phyloP scores from a whole-genome alignment of 1,140 invertebrate species.

The Listronotus bonariensis region DNA sequence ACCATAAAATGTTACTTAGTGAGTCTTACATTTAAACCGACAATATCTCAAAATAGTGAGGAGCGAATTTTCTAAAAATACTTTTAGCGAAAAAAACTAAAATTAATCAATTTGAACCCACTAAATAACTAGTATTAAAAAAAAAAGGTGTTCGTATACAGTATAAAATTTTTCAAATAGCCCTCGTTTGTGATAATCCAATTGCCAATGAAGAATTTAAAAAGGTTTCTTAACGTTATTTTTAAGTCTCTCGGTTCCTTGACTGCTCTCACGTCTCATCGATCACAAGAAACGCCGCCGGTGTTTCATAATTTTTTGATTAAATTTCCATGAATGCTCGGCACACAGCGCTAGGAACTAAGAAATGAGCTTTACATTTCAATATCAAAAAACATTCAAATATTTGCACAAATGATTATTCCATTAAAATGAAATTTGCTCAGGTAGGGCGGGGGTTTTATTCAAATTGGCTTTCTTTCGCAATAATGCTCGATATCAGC shows the following conservation, averaged over 20 bases:
- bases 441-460: constrained; percentile 52
- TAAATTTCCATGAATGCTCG: constrained; percentile 54
- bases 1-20: no score
- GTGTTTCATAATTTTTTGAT: constrained; percentile 55
- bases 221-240: no score
- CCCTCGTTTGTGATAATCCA: no score
- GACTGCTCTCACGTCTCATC: constrained; percentile 33
- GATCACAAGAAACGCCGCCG: constrained; percentile 41
- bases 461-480: constrained; percentile 46
- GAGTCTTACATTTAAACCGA: no score
- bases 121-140: no score
- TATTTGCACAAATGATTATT: constrained; percentile 58
- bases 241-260: neutral
- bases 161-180: no score
- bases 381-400: constrained; percentile 57
- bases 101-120: no score
- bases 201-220: no score
- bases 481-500: constrained; percentile 31
- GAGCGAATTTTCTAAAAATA: no score
- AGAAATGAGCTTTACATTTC: constrained; percentile 53
- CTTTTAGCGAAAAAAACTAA: no score
- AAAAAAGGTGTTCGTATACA: no score
- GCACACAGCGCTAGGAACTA: constrained; percentile 43
- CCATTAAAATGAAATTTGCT: constrained; percentile 58
- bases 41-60: no score